Conservation (phyloP, 2,113 vertebrate species). For the Sciurus niger region DNA sequence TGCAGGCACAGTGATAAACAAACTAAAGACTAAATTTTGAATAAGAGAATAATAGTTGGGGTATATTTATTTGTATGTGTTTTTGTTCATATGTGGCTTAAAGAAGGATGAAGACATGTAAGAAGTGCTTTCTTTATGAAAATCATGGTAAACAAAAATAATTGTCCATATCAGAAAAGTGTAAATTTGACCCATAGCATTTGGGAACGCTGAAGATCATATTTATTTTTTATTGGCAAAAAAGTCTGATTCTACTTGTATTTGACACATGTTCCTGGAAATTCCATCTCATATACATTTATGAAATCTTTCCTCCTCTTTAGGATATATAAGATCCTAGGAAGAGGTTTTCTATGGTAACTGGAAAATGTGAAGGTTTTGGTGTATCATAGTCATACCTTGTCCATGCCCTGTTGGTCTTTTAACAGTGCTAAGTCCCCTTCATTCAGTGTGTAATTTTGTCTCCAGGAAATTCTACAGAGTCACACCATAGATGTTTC, state of each 20-base stretch:
- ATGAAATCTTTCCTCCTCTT: neutral
- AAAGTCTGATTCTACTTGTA: neutral
- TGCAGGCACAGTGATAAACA: neutral
- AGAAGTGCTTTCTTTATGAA: neutral
- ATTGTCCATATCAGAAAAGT: neutral
- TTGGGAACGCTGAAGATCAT: neutral
- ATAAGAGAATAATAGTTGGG: neutral
- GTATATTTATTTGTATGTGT: neutral
- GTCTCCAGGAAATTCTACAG: neutral
- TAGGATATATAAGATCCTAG: neutral
- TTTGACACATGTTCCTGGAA: neutral
- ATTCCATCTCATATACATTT: neutral
- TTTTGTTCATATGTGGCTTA: neutral
- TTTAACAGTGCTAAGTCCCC: neutral
- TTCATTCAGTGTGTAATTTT: neutral
- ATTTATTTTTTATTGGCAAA: neutral
- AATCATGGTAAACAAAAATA: neutral
- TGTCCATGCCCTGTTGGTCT: neutral
- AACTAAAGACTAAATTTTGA: neutral
- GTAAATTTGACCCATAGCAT: neutral
- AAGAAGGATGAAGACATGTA: neutral
- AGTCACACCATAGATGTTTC: neutral
- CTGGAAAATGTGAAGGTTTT: neutral
- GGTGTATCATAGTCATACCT: neutral
- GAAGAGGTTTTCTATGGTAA: neutral